A percentile compares a stretch with the other conserved stretches of the same genome.
Evolutionary conservation across 2,113 vertebrate genomes (phyloP).

Genomic region (Ochotona curzoniae): DNA sequence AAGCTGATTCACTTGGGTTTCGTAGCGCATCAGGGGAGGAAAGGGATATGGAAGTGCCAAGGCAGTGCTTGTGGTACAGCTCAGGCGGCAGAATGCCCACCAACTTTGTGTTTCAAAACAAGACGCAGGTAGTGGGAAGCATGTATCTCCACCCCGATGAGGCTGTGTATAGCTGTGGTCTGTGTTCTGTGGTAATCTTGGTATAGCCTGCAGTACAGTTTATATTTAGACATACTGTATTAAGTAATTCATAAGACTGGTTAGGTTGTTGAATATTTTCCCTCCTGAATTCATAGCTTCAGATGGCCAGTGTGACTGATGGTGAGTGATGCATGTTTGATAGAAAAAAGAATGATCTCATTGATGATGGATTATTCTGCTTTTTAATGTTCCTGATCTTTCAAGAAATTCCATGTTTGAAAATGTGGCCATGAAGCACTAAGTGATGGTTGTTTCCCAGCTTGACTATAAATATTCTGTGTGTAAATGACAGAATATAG

Average conservation of each 20-base stretch:
- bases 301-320: neutral
- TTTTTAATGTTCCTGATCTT: neutral
- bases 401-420: too few relatives aligned
- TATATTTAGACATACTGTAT: neutral
- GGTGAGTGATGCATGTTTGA: neutral
- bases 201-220: neutral
- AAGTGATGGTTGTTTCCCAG: neutral
- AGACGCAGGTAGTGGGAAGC: neutral
- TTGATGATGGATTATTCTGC: neutral
- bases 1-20: neutral
- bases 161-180: neutral
- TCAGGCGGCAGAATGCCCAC: neutral
- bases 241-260: neutral
- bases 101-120: neutral
- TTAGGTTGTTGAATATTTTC: neutral
- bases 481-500: neutral
- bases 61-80: neutral
- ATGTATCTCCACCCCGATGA: neutral
- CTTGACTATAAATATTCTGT: conserved; percentile 37
- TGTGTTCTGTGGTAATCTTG: neutral
- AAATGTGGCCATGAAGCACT: neutral
- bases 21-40: neutral
- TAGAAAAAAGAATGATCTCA: conserved; percentile 45
- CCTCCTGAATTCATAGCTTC: neutral
- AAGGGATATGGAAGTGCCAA: neutral